These are phyloP conservation scores for Mya arenaria DNA, from an alignment of 1,140 invertebrate genomes.

Conservation along the genomic window DNA sequence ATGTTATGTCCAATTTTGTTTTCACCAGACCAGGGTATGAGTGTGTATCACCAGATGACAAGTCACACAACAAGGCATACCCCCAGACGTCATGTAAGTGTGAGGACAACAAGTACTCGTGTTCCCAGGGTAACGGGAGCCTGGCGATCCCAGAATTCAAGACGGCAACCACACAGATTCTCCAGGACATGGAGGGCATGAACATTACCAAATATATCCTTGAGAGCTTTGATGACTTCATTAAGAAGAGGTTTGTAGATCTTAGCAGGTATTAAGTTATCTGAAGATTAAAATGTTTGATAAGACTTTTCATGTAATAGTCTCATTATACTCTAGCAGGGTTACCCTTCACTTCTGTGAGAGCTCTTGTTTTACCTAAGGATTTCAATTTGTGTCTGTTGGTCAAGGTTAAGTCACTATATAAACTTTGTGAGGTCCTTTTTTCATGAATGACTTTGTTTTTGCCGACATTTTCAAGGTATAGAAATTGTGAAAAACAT, in stretches of 20 bases:
- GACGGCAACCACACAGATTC: conserved; percentile 58
- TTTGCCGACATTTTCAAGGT: no score
- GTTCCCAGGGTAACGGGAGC: conserved; percentile 47
- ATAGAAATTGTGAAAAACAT: no score
- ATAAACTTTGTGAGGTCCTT: no score
- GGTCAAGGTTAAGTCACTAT: no score
- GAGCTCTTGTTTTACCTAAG: no score
- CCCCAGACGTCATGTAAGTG: conserved; percentile 59
- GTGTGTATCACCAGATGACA: conserved; percentile 52
- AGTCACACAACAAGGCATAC: conserved; percentile 33
- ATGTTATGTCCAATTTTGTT: not conserved
- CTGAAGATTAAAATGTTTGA: no score
- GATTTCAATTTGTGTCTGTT: no score
- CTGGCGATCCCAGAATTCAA: conserved; percentile 38
- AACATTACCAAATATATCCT: conserved; percentile 68
- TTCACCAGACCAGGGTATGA: conserved; percentile 49
- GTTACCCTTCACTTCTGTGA: no score
- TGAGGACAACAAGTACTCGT: conserved; percentile 58
- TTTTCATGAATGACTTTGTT: no score
- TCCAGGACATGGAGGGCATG: conserved; percentile 63
- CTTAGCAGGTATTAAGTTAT: no score
- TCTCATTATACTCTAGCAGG: no score
- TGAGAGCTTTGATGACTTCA: conserved; percentile 66
- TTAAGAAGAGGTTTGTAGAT: conserved; percentile 70
- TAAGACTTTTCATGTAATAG: no score